phyloP scores from a whole-genome alignment of 2,113 vertebrate genomes.

The Aythya baeri region DNA sequence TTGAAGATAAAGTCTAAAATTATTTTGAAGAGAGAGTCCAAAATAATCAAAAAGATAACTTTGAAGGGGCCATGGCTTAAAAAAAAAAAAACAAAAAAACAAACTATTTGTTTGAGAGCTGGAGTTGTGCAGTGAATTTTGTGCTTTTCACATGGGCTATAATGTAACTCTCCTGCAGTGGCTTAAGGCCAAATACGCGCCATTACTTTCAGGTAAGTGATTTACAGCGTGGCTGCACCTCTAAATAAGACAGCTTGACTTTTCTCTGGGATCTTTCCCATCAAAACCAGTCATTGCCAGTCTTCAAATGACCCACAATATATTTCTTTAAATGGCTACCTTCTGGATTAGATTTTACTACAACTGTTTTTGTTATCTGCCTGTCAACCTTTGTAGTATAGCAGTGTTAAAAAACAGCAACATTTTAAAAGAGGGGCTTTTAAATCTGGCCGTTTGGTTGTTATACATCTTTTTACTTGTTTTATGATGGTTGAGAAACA shows the following conservation, averaged over 20 bases:
- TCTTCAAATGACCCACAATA: background rate
- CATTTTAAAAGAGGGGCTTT: background rate
- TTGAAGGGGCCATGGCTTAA: background rate
- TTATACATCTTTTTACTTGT: background rate
- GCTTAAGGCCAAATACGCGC: background rate
- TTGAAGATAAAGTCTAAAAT: background rate
- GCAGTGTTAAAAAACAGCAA: background rate
- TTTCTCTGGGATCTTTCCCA: background rate
- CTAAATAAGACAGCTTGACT: constrained; percentile 26
- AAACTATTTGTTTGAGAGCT: constrained; percentile 5
- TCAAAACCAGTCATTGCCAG: background rate
- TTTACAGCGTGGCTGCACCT: background rate
- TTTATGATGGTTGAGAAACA: constrained; percentile 12
- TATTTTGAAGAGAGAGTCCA: constrained; percentile 21
- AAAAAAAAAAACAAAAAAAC: background rate
- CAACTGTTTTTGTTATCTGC: background rate
- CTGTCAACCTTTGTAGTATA: background rate
- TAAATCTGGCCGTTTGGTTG: constrained; percentile 15
- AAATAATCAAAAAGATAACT: constrained; percentile 40
- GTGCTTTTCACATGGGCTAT: background rate
- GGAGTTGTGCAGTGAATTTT: background rate
- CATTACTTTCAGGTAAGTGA: background rate
- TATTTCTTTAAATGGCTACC: background rate
- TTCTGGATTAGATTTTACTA: constrained; percentile 5
- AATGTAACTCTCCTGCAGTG: background rate